These are phyloP conservation scores for Lordiphosa andalusiaca DNA, from an alignment of 2,888 invertebrate genomes.

Conservation along the genomic window DNA sequence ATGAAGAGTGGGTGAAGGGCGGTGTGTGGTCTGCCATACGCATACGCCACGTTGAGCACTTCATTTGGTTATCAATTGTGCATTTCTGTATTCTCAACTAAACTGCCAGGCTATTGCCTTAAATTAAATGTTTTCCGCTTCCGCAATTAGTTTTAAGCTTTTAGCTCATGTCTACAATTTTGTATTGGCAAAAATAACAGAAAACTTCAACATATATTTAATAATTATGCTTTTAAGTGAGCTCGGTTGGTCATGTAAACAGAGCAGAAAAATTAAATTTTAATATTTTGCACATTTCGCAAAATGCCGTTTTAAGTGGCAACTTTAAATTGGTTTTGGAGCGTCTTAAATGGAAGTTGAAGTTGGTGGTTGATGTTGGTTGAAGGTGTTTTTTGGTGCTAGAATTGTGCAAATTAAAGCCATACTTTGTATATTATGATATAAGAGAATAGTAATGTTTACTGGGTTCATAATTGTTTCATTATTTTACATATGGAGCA, in stretches of 20 bases:
- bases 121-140: background rate
- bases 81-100: conserved; percentile 3
- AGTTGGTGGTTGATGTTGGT: too few species aligned
- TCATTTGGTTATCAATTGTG: conserved; percentile 39
- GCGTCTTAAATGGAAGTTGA: too few species aligned
- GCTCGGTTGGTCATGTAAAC: too few species aligned
- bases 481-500: too few species aligned
- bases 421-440: too few species aligned
- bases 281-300: background rate
- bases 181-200: conserved; percentile 39
- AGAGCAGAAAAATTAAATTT: too few species aligned
- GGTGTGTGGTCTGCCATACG: conserved; percentile 44
- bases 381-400: too few species aligned
- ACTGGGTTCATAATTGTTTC: too few species aligned
- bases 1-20: conserved; percentile 8
- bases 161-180: conserved; percentile 45
- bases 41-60: conserved; percentile 58
- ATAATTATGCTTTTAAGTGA: conserved; percentile 45
- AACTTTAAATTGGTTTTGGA: conserved; percentile 1
- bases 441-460: too few species aligned
- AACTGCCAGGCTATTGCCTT: background rate
- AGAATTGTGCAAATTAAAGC: too few species aligned
- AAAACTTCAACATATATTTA: conserved; percentile 33
- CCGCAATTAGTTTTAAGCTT: background rate
- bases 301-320: background rate